A percentile compares a stretch with the other conserved stretches of the same genome.
These are phyloP conservation scores for Glandiceps talaboti DNA, from an alignment of 53 echinoderm and acorn worm genomes.

Conservation along the genomic window DNA sequence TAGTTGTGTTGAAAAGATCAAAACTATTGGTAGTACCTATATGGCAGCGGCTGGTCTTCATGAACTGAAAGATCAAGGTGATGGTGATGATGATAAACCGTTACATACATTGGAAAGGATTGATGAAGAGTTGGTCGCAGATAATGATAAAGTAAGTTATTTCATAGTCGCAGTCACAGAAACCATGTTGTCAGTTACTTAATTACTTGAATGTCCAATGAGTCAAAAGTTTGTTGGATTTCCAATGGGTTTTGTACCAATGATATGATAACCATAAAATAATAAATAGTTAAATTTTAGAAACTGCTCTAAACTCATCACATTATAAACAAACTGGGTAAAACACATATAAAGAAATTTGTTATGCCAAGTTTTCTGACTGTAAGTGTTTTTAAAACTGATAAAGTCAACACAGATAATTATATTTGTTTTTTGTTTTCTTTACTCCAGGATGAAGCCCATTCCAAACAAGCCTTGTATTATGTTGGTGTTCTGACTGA, in stretches of 20 bases:
- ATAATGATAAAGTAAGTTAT: background rate
- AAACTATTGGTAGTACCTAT: conserved; percentile 95
- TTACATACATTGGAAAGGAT: background rate
- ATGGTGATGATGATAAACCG: background rate
- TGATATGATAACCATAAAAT: too few species aligned
- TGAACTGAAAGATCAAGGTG: conserved; percentile 17
- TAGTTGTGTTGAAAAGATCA: conserved; percentile 98
- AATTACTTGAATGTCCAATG: too few species aligned
- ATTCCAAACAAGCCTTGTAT: conserved; percentile 48
- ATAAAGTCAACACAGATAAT: too few species aligned
- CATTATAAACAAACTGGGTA: too few species aligned
- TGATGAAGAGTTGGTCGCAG: background rate
- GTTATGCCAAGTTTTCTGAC: too few species aligned
- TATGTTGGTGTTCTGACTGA: conserved; percentile 93
- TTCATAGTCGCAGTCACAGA: background rate
- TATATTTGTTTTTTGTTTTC: background rate
- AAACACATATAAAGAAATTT: too few species aligned
- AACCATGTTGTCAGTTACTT: too few species aligned
- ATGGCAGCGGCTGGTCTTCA: conserved; percentile 94
- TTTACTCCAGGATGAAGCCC: conserved; percentile 1
- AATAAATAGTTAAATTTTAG: too few species aligned
- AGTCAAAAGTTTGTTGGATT: too few species aligned
- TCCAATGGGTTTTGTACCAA: too few species aligned
- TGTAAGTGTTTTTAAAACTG: too few species aligned
- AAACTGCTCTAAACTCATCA: too few species aligned